Evolutionary conservation across 2,888 invertebrate species (phyloP).

Genomic region (Galerucella calmariensis): DNA sequence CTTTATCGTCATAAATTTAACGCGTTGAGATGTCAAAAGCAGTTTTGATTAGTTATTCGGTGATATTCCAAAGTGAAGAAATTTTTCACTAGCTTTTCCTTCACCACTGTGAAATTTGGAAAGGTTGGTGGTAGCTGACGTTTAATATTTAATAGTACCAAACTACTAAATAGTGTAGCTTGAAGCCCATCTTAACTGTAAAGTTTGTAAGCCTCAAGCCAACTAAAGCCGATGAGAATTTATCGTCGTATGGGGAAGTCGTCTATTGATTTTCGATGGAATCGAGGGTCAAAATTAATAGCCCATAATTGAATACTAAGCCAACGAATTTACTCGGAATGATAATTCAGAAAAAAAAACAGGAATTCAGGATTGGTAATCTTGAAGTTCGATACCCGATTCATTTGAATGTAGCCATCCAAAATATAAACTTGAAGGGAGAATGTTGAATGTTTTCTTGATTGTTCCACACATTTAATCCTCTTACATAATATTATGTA

Average conservation of each 20-base stretch:
- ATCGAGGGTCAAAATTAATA: conserved; percentile 28
- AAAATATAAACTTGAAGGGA: no score
- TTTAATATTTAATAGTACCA: neutral
- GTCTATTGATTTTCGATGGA: conserved; percentile 32
- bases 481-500: no score
- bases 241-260: conserved; percentile 29
- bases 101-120: neutral
- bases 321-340: conserved; percentile 10
- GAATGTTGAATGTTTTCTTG: no score
- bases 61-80: no score
- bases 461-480: no score
- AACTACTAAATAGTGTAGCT: neutral
- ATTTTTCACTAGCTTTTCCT: no score
- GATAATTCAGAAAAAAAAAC: conserved; percentile 16
- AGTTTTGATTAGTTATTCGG: no score
- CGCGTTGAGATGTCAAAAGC: no score
- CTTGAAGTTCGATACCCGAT: no score
- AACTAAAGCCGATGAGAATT: conserved; percentile 27
- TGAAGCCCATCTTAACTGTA: conserved; percentile 17
- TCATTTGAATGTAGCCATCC: no score
- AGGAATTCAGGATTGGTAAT: neutral
- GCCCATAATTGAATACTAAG: conserved; percentile 27
- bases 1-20: no score
- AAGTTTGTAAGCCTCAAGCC: conserved; percentile 27
- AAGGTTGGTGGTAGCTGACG: neutral